Percentiles rank a stretch among this genome's conserved stretches.
Conservation (phyloP, 2,888 invertebrate species). For the Digitonthophagus gazella region DNA sequence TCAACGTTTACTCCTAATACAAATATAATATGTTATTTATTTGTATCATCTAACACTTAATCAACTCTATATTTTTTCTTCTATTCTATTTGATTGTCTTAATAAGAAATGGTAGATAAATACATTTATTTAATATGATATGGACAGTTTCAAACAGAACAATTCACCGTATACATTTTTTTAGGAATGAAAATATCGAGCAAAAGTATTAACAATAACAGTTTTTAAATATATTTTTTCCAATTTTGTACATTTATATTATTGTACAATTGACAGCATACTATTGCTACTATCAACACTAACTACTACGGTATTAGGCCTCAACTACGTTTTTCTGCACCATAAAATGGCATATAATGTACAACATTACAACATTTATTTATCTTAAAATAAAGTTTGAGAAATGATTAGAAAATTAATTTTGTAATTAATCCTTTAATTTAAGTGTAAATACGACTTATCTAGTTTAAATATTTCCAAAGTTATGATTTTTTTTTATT, state of each 20-base stretch:
- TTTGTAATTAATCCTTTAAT: no score
- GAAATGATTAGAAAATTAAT: no score
- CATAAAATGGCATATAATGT: no score
- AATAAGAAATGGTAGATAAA: conserved; percentile 44
- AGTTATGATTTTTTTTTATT: neutral
- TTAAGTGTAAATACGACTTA: no score
- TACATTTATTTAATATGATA: neutral
- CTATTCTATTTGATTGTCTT: conserved; percentile 45
- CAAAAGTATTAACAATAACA: no score
- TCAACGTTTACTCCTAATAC: neutral
- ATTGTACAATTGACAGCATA: neutral
- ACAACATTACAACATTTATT: neutral
- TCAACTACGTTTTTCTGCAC: neutral
- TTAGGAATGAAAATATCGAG: no score
- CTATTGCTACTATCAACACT: neutral
- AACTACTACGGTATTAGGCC: neutral
- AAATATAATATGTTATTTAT: neutral
- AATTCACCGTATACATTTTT: neutral
- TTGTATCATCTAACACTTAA: neutral
- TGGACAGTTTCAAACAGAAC: neutral
- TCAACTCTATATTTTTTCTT: neutral
- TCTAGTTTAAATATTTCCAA: no score
- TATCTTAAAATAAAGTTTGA: neutral
- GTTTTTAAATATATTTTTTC: neutral
- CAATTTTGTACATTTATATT: neutral